Evolutionary conservation across 2,888 invertebrate genomes (phyloP).

Genomic region (Plagodis dolabraria): DNA sequence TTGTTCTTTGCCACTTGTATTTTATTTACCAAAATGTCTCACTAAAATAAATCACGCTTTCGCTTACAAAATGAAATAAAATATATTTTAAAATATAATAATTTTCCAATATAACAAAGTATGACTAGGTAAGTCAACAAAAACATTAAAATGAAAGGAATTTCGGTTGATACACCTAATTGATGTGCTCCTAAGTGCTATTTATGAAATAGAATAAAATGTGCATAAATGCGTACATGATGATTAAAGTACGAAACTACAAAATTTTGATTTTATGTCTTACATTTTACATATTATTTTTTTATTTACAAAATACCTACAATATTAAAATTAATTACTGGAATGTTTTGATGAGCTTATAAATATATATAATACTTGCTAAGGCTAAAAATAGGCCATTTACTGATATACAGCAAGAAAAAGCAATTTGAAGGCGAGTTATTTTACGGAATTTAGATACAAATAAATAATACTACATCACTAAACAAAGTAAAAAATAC

Average conservation of each 20-base stretch:
- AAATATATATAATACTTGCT: background rate
- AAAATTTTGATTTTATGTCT: conserved; percentile 30
- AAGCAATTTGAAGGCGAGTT: background rate
- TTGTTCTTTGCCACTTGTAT: conserved; percentile 44
- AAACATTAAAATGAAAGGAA: conserved; percentile 6
- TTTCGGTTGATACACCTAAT: conserved; percentile 13
- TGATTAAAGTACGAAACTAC: conserved; percentile 33
- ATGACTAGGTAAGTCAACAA: conserved; percentile 68
- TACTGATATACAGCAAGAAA: background rate
- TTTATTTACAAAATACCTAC: conserved; percentile 38
- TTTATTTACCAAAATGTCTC: conserved; percentile 70
- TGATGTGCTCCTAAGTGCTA: conserved; percentile 45
- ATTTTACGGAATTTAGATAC: too few species aligned
- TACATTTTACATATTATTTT: conserved; percentile 34
- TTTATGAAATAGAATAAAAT: conserved; percentile 19
- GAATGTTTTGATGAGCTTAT: conserved; percentile 28
- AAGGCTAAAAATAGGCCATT: conserved; percentile 8
- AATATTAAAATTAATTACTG: conserved; percentile 11
- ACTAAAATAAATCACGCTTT: conserved; percentile 74
- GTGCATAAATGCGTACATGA: conserved; percentile 23
- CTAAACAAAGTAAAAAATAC: too few species aligned
- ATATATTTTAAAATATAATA: conserved; percentile 24
- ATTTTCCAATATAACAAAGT: conserved; percentile 48
- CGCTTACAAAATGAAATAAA: conserved; percentile 51
- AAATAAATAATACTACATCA: too few species aligned